phyloP scores from a whole-genome alignment of 2,797 vertebrate species.

The Neoniphon sammara region DNA sequence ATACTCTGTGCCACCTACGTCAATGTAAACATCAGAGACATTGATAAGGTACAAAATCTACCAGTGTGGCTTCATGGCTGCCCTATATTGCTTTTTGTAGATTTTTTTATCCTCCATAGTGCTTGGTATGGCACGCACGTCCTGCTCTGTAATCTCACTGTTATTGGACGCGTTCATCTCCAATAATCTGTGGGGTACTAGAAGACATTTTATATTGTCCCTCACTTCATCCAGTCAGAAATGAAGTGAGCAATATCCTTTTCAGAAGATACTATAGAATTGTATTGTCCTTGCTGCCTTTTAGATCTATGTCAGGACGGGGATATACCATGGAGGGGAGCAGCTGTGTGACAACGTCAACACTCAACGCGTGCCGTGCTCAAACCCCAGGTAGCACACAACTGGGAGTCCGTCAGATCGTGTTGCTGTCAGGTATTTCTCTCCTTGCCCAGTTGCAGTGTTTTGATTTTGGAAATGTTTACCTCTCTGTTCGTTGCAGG shows the following conservation, averaged over 20 bases:
- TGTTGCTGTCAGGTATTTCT: neutral
- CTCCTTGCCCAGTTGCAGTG: neutral
- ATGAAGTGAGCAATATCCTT: neutral
- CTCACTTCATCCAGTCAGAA: neutral
- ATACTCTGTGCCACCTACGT: conserved; percentile 98
- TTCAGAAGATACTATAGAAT: neutral
- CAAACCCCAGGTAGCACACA: conserved; percentile 91
- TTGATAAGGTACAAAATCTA: conserved; percentile 90
- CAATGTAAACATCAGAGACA: conserved; percentile 99
- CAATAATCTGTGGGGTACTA: conserved; percentile 5
- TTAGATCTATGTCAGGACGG: conserved; percentile 98
- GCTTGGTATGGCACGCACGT: neutral
- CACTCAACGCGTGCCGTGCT: conserved; percentile 97
- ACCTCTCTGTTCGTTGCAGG: conserved; percentile 72
- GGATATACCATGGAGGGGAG: conserved; percentile 98
- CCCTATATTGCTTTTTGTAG: conserved; percentile 18
- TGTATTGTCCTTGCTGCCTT: conserved; percentile 34
- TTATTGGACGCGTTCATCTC: neutral
- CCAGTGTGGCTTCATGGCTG: neutral
- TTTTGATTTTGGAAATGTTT: conserved; percentile 6
- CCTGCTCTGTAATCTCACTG: neutral
- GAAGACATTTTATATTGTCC: neutral
- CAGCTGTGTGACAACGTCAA: conserved; percentile 99
- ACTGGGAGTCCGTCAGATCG: neutral
- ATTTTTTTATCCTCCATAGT: neutral